Evolutionary conservation across 35 echinoderm and acorn worm genomes (phyloP).

Genomic region (Lytechinus variegatus): DNA sequence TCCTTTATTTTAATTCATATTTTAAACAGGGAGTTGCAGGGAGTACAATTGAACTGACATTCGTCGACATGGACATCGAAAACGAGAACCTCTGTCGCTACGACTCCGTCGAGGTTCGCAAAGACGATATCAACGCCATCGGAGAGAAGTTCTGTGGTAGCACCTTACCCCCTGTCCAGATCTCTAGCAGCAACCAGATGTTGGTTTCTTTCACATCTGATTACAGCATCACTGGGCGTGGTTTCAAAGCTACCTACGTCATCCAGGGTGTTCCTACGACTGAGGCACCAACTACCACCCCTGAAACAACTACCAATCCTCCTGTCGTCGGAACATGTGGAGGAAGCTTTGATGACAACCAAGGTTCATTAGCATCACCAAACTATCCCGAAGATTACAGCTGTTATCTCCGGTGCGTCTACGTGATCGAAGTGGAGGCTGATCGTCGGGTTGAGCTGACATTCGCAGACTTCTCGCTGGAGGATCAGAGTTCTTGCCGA

Average conservation of each 20-base stretch:
- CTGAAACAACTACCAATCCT: background rate
- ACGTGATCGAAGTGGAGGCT: conserved; percentile 34
- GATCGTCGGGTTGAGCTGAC: conserved; percentile 38
- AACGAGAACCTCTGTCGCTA: background rate
- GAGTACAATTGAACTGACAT: conserved; percentile 20
- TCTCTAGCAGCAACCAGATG: conserved; percentile 45
- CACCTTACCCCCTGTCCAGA: conserved; percentile 14
- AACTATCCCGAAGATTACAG: conserved; percentile 42
- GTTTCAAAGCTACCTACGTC: conserved; percentile 55
- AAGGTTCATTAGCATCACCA: conserved; percentile 39
- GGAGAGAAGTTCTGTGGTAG: conserved; percentile 51
- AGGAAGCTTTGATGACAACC: conserved; percentile 15
- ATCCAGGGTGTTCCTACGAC: background rate
- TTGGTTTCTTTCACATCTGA: conserved; percentile 51
- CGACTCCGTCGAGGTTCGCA: background rate
- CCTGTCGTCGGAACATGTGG: conserved; percentile 20
- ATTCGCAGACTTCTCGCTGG: conserved; percentile 12
- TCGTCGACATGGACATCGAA: conserved; percentile 19
- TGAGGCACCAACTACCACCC: background rate
- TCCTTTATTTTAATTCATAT: too few species aligned
- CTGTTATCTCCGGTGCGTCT: background rate
- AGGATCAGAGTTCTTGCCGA: conserved; percentile 20
- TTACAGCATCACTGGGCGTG: conserved; percentile 22
- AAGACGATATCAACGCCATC: background rate
- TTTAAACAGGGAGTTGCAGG: conserved; percentile 23